phyloP scores from a whole-genome alignment of 2,797 vertebrate genomes.

The Paramormyrops hopkinsi region DNA sequence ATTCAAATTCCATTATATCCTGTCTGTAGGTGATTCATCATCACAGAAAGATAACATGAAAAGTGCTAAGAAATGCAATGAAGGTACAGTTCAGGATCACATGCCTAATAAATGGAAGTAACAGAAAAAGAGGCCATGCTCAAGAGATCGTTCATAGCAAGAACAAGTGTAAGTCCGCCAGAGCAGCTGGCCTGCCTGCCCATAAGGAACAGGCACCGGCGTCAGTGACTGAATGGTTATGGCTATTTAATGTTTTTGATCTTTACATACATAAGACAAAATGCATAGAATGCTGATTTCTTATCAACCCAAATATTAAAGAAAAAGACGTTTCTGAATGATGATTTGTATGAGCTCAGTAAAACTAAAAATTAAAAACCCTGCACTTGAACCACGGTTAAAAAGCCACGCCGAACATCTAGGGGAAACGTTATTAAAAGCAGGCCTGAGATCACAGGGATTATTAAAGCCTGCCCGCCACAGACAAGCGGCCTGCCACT shows the following conservation, averaged over 20 bases:
- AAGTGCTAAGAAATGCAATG: slow-evolving; percentile 40
- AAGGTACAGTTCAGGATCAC: slow-evolving; percentile 27
- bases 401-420: neutral
- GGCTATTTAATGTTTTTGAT: neutral
- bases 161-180: neutral
- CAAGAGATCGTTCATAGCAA: neutral
- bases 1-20: slow-evolving; percentile 63
- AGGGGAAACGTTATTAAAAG: neutral
- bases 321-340: neutral
- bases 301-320: neutral
- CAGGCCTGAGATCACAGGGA: neutral
- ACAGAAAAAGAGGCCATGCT: neutral
- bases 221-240: neutral
- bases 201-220: neutral
- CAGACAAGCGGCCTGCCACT: neutral
- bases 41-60: slow-evolving; percentile 37
- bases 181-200: neutral
- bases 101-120: neutral
- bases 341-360: neutral
- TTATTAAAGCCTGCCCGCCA: neutral
- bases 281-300: neutral
- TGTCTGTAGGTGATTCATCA: slow-evolving; percentile 52
- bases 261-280: neutral
- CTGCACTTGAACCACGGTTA: neutral
- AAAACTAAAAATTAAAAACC: neutral